phyloP scores from a whole-genome alignment of 2,888 invertebrate genomes.

The Orgyia antiqua region DNA sequence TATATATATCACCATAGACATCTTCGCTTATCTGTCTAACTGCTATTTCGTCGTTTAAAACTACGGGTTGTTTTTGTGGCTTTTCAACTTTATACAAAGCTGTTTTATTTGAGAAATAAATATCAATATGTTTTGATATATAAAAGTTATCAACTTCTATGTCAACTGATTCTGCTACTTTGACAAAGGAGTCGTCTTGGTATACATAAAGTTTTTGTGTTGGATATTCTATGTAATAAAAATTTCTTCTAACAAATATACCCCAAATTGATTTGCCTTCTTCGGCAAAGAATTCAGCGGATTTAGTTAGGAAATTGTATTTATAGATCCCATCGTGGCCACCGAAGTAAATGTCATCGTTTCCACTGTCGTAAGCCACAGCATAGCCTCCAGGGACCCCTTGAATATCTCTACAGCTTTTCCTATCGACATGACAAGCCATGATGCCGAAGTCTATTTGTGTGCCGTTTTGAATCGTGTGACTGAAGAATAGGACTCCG shows the following conservation, averaged over 20 bases:
- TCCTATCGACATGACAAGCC: constrained; percentile 41
- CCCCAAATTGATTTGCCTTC: constrained; percentile 60
- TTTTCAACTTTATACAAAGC: constrained; percentile 58
- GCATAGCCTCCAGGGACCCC: constrained; percentile 59
- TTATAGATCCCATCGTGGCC: constrained; percentile 67
- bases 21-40: constrained; percentile 57
- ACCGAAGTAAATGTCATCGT: constrained; percentile 63
- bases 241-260: constrained; percentile 48
- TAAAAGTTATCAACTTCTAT: constrained; percentile 58
- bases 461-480: constrained; percentile 43
- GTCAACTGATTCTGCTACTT: constrained; percentile 44
- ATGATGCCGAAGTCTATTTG: constrained; percentile 51
- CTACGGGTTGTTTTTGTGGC: constrained; percentile 21
- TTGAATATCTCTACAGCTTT: constrained; percentile 32
- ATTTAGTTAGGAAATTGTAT: constrained; percentile 51
- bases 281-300: constrained; percentile 57
- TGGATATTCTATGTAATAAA: constrained; percentile 65
- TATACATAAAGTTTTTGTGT: constrained; percentile 50
- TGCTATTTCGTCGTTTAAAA: constrained; percentile 43
- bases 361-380: constrained; percentile 52
- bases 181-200: constrained; percentile 41
- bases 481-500: constrained; percentile 55
- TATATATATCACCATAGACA: constrained; percentile 51
- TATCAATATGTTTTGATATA: constrained; percentile 42
- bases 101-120: constrained; percentile 59